Conservation (phyloP, 1,140 invertebrate species). For the Ceratina calcarata region DNA sequence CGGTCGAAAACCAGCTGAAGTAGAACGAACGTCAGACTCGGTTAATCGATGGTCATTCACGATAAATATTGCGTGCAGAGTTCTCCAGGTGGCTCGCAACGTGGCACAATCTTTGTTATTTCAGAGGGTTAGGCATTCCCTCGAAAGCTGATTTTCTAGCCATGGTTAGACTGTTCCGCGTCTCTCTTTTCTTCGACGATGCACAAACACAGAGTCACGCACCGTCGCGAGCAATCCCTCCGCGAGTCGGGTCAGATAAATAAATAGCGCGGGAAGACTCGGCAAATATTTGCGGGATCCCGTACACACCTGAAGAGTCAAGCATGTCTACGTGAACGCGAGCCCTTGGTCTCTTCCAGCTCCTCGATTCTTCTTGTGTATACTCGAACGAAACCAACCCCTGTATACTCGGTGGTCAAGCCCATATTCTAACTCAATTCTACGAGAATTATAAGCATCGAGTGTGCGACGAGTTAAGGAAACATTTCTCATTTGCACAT, state of each 20-base stretch:
- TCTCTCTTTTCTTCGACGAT: conserved; percentile 9
- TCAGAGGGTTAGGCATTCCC: conserved; percentile 41
- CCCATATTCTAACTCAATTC: no score
- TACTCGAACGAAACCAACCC: background rate
- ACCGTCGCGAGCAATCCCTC: conserved; percentile 26
- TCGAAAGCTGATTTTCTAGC: conserved; percentile 46
- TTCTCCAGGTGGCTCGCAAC: conserved; percentile 31
- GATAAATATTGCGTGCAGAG: conserved; percentile 14
- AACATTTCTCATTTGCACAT: no score
- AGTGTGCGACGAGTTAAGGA: no score
- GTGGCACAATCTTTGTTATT: conserved; percentile 31
- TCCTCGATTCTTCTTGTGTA: conserved; percentile 25
- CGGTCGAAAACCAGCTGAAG: background rate
- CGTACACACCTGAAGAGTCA: conserved; percentile 53
- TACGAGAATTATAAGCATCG: no score
- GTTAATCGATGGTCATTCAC: conserved; percentile 34
- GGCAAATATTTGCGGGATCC: conserved; percentile 57
- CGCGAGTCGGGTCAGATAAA: conserved; percentile 51
- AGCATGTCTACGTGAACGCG: conserved; percentile 24
- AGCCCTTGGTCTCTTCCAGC: conserved; percentile 14
- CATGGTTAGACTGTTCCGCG: conserved; percentile 15
- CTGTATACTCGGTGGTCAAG: no score
- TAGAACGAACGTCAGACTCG: background rate
- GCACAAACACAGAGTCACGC: conserved; percentile 20
- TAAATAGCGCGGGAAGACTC: conserved; percentile 60